Evolutionary conservation across 2,113 vertebrate species (phyloP), one percentile per base, ranked within the genome.

Genomic region (Myotis yumanensis): DNA sequence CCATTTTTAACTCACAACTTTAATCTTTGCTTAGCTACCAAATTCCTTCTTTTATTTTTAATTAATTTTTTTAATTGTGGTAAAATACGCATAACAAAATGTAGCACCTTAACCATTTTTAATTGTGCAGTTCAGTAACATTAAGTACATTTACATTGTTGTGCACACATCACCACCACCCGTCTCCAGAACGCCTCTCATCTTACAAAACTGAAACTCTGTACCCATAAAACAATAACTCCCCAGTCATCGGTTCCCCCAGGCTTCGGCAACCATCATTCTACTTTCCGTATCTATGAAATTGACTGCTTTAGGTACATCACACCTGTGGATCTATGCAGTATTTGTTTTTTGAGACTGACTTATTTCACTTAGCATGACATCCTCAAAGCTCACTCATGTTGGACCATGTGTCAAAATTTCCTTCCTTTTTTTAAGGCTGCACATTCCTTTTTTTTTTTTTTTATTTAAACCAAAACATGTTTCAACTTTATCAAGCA

Each of bases 241-340:
- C 64, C 23, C 32, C 0, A 4, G 0, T 1, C 2, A 0, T 7
- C 10, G 0, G 8, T 11, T 5, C 37, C 75, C 15, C 6, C 8
- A 9, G 11, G n/a, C 35, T 28, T 8, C 4, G 22, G 46, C 14
- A 11, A 30, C 20, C 51, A 40, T 54, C 15, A 2, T 79, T 52
- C 83, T 37, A 35, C 18, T 71, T 71, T 93, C 46, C 0, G 0
- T 22, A 28, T 15, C 48, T 62, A 25, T 51, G 46, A 77, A 80
- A 12, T 1, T 4, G 54, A 46, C 77, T 14, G 11, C 28, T 46
- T 15, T 43, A 72, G 30, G 25, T 72, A 37, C 9, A 52, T 94
- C 37, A 48, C 25, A 18, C 71, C 30, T 22, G 25, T 52, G 64
- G 48, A 52, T 73, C 68, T 51, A 73, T 43, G 68, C 15, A 28